These are phyloP conservation scores for Uloborus diversus DNA, from an alignment of 1,140 invertebrate species.

Conservation along the genomic window DNA sequence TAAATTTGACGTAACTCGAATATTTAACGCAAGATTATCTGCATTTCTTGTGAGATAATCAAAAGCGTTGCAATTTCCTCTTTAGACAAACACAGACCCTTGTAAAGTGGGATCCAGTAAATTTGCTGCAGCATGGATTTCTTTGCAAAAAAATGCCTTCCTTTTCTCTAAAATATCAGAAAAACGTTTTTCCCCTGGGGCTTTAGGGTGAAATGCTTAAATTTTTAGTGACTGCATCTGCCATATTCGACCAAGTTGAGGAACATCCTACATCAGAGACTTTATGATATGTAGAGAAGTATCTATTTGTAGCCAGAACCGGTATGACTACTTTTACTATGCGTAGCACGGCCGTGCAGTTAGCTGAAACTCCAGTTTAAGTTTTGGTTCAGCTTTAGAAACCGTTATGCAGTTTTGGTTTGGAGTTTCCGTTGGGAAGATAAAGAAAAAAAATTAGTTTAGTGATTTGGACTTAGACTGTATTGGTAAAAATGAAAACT, in stretches of 20 bases:
- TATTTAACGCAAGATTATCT: neutral
- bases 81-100: neutral
- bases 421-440: too few species aligned
- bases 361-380: too few species aligned
- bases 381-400: too few species aligned
- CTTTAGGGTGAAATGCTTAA: neutral
- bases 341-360: too few species aligned
- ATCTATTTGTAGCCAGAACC: neutral
- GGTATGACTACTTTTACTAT: too few species aligned
- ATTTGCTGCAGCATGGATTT: neutral
- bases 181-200: too few species aligned
- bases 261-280: neutral
- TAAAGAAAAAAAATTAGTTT: too few species aligned
- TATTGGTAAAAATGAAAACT: too few species aligned
- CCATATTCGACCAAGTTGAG: neutral
- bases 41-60: neutral
- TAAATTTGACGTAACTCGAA: neutral
- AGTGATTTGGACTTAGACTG: too few species aligned
- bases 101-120: neutral
- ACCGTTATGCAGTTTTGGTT: too few species aligned
- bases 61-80: neutral
- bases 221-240: neutral
- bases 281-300: neutral
- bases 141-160: neutral
- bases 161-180: too few species aligned